Percentiles rank a stretch among this genome's conserved stretches.
Conservation (phyloP, 2,113 vertebrate genomes). For the Tychaedon coryphoeus region DNA sequence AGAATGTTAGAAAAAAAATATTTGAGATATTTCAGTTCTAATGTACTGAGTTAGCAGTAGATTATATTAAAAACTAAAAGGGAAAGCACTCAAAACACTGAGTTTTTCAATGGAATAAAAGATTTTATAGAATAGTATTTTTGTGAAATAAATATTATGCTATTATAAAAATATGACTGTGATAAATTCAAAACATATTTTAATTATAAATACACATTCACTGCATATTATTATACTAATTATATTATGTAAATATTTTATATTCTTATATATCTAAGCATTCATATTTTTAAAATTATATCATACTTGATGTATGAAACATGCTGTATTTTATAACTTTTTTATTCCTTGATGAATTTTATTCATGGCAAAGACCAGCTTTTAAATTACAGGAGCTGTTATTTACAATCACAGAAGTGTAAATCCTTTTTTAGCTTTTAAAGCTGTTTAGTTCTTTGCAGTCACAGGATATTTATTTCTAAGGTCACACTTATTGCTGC, state of each 20-base stretch:
- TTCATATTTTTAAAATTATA: not conserved
- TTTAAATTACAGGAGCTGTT: not conserved
- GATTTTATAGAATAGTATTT: not conserved
- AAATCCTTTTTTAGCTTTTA: not conserved
- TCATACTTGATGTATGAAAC: not conserved
- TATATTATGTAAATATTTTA: not conserved
- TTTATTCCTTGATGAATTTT: not conserved
- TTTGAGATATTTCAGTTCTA: not conserved
- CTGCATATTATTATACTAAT: not conserved
- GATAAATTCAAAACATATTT: not conserved
- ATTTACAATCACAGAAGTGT: not conserved
- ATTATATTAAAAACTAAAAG: not conserved
- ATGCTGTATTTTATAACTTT: not conserved
- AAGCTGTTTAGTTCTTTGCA: not conserved
- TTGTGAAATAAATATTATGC: not conserved
- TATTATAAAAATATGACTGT: not conserved
- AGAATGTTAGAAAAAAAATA: not conserved
- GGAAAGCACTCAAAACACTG: not conserved
- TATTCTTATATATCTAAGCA: accelerated
- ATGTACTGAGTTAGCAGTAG: not conserved
- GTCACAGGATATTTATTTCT: not conserved
- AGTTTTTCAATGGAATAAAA: accelerated
- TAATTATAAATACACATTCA: not conserved
- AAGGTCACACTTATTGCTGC: not conserved
- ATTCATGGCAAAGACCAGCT: not conserved